Percentiles rank a stretch among this genome's conserved stretches.
Evolutionary conservation across 2,797 vertebrate genomes (phyloP).

Genomic region (Apogon talboti): DNA sequence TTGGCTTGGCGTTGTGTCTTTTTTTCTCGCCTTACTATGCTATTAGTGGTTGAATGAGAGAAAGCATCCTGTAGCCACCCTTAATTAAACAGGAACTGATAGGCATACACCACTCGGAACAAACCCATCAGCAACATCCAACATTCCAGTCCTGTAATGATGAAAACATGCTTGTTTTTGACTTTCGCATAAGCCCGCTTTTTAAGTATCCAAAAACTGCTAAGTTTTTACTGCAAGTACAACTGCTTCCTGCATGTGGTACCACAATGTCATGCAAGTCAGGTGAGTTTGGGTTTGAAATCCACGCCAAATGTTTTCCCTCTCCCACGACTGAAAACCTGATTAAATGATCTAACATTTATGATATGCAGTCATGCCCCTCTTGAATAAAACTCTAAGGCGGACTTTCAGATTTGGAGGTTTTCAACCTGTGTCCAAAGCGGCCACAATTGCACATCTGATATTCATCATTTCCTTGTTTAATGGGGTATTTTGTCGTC

Average conservation of each 20-base stretch:
- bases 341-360: slow-evolving; percentile 47
- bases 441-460: slow-evolving; percentile 72
- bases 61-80: slow-evolving; percentile 43
- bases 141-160: slow-evolving; percentile 48
- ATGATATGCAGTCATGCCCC: slow-evolving; percentile 29
- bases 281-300: slow-evolving; percentile 39
- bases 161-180: slow-evolving; percentile 47
- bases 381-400: slow-evolving; percentile 33
- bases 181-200: neutral
- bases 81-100: slow-evolving; percentile 66
- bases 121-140: slow-evolving; percentile 31
- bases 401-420: slow-evolving; percentile 48
- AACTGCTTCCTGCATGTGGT: slow-evolving; percentile 7
- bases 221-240: neutral
- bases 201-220: slow-evolving; percentile 15
- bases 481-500: slow-evolving; percentile 62
- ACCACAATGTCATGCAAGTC: slow-evolving; percentile 9
- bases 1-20: slow-evolving; percentile 38
- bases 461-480: slow-evolving; percentile 70
- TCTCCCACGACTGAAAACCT: slow-evolving; percentile 29
- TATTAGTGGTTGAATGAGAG: slow-evolving; percentile 55
- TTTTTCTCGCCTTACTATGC: slow-evolving; percentile 39
- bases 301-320: slow-evolving; percentile 15
- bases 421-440: slow-evolving; percentile 72
- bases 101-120: slow-evolving; percentile 25